Percentiles rank a stretch among this genome's conserved stretches.
phyloP scores from a whole-genome alignment of 2,888 invertebrate genomes.

The Tetheella fluctuosa region DNA sequence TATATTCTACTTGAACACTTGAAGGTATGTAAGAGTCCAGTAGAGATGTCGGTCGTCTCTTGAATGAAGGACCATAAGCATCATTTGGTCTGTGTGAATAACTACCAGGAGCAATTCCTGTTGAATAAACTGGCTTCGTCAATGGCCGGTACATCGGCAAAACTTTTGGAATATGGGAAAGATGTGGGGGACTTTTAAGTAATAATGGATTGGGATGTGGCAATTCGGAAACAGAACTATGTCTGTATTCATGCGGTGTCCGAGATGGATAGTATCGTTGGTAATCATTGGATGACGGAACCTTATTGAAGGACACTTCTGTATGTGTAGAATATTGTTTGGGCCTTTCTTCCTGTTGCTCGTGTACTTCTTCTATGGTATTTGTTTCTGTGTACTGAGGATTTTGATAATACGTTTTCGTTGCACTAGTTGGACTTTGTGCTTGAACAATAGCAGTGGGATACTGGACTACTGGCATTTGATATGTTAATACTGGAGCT shows the following conservation, averaged over 20 bases:
- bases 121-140: slow-evolving; percentile 65
- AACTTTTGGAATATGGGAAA: slow-evolving; percentile 70
- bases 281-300: slow-evolving; percentile 44
- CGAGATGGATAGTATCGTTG: slow-evolving; percentile 68
- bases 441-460: slow-evolving; percentile 47
- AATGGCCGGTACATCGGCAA: slow-evolving; percentile 68
- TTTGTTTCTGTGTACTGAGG: slow-evolving; percentile 59
- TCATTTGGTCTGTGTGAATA: slow-evolving; percentile 57
- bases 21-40: slow-evolving; percentile 86
- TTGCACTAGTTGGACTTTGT: slow-evolving; percentile 46
- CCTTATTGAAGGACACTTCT: slow-evolving; percentile 53
- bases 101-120: slow-evolving; percentile 42
- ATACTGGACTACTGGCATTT: slow-evolving; percentile 63
- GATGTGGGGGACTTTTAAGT: slow-evolving; percentile 59
- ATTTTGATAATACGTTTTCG: slow-evolving; percentile 59
- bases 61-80: slow-evolving; percentile 51
- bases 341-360: slow-evolving; percentile 53
- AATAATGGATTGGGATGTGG: slow-evolving; percentile 69
- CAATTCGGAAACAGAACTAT: slow-evolving; percentile 54
- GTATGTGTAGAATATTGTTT: slow-evolving; percentile 57
- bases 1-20: slow-evolving; percentile 76
- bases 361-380: slow-evolving; percentile 55
- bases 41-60: slow-evolving; percentile 77
- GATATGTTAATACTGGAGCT: slow-evolving; percentile 62
- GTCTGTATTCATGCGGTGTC: slow-evolving; percentile 58